Base-by-base conservation (phyloP, 2,888 invertebrate species). In the Lypha dubia region DNA sequence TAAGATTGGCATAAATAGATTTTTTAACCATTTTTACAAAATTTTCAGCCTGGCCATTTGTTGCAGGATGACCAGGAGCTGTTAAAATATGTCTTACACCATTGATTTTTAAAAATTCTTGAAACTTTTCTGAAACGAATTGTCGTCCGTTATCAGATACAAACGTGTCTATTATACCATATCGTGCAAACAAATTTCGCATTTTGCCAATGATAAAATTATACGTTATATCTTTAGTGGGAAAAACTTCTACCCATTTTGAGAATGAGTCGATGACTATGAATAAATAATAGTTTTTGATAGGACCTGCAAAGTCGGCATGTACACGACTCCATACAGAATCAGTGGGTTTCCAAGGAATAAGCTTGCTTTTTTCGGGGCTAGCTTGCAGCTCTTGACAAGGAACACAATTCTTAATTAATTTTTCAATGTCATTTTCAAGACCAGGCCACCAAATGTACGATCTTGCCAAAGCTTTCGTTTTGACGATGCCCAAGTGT, bases 171-270 rank as follows among this genome's bases (percentile, higher is more conserved):
- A 46, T 22, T 22, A 73, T 17, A 8, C 67, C 73, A 46, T 73
- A 73, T 20, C 71, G 79, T 38, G 35, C 20, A 58, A 79, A 79
- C 4, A 79, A 38, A 56, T 73, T 38, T 46, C 79, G 70, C 22
- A 73, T 44, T 58, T 56, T 49, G 11, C 20, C 5, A 56, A 65
- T 79, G 11, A 51, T 20, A 46, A 79, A 79, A 46, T 6, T 38
- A 20, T 70, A 44, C 20, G 70, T 79, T 51, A 71, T 68, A 6
- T 79, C 63, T 4, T 71, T 79, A 13, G 77, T 68, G 13, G 13
- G n/a, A 51, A 68, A 77, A 53, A 75, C 53, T 28, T 75, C 65
- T 56, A 75, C 56, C 51, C 74, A 74, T 74, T 63, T 74, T 38
- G 53, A n/a, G n/a, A n/a, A n/a, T n/a, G n/a, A n/a, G n/a, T n/a